Conservation (phyloP, 2,888 invertebrate species). For the Eupithecia pulchellata region DNA sequence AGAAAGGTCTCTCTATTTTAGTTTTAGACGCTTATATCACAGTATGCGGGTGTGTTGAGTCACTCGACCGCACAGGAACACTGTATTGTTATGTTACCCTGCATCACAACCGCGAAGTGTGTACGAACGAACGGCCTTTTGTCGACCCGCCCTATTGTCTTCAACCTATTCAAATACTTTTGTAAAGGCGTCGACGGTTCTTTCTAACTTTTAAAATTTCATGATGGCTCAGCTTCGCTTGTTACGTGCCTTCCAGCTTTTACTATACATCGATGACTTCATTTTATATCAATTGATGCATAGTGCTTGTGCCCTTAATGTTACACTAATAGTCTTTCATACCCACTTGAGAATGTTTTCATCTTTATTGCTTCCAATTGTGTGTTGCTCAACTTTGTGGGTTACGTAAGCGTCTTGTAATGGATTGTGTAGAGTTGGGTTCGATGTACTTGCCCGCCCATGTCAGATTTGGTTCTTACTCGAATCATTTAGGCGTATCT, state of each 20-base stretch:
- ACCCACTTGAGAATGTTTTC: conserved; percentile 72
- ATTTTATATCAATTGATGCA: conserved; percentile 56
- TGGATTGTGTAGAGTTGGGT: conserved; percentile 70
- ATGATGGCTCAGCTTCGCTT: conserved; percentile 53
- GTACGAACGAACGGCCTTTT: conserved; percentile 64
- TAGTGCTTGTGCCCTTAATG: conserved; percentile 62
- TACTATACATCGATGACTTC: conserved; percentile 50
- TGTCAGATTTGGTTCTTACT: conserved; percentile 42
- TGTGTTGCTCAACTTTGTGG: conserved; percentile 71
- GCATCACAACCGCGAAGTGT: conserved; percentile 67
- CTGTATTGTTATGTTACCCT: conserved; percentile 74
- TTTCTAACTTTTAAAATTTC: conserved; percentile 59
- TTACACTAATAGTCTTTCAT: conserved; percentile 70
- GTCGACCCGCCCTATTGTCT: conserved; percentile 74
- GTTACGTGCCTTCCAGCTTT: conserved; percentile 52
- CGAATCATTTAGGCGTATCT: conserved; percentile 13
- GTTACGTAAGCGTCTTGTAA: conserved; percentile 73
- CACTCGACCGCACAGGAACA: conserved; percentile 76
- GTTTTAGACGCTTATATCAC: conserved; percentile 50
- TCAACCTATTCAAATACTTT: conserved; percentile 70
- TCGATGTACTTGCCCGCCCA: conserved; percentile 67
- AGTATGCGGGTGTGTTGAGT: conserved; percentile 70
- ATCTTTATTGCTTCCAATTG: conserved; percentile 79
- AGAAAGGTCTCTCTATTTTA: conserved; percentile 37
- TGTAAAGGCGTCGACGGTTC: conserved; percentile 59